Percentiles rank a stretch among this genome's conserved stretches.
These are phyloP conservation scores for Drosophila phalerata DNA, from an alignment of 2,888 invertebrate genomes.

Conservation along the genomic window DNA sequence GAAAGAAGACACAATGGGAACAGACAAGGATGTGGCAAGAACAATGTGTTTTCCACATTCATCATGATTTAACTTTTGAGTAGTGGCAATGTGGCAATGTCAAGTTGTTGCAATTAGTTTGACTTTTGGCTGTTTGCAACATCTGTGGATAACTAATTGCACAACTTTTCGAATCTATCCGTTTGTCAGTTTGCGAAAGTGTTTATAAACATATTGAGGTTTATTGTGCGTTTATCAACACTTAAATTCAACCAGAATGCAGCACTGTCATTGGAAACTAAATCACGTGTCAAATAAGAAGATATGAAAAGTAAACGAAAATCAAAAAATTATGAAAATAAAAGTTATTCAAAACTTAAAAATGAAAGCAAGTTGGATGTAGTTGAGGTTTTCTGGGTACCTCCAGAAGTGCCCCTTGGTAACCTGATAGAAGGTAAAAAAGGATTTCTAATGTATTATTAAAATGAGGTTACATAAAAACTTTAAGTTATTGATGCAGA, in stretches of 20 bases:
- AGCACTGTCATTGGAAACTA: not conserved
- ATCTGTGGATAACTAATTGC: slow-evolving; percentile 22
- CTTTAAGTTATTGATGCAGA: too few relatives aligned
- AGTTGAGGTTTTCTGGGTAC: not conserved
- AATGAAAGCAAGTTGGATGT: not conserved
- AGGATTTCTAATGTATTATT: not conserved
- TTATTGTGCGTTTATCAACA: slow-evolving; percentile 20
- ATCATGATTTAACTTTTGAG: slow-evolving; percentile 55
- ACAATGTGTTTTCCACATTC: slow-evolving; percentile 50
- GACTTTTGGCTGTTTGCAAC: slow-evolving; percentile 32
- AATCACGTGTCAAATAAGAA: not conserved
- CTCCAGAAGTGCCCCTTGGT: not conserved
- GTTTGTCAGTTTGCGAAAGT: not conserved
- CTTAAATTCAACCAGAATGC: not conserved
- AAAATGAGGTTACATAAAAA: not conserved
- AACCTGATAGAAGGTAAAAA: not conserved
- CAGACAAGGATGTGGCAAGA: slow-evolving; percentile 14
- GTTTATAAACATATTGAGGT: not conserved
- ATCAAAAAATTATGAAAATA: not conserved
- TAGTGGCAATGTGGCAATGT: slow-evolving; percentile 50
- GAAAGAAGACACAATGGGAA: slow-evolving; percentile 2
- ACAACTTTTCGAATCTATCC: not conserved
- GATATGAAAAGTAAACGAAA: not conserved
- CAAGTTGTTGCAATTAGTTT: slow-evolving; percentile 67
- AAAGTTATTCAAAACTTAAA: not conserved